Evolutionary conservation across 2,797 vertebrate species (phyloP).

Genomic region (Artibeus lituratus): DNA sequence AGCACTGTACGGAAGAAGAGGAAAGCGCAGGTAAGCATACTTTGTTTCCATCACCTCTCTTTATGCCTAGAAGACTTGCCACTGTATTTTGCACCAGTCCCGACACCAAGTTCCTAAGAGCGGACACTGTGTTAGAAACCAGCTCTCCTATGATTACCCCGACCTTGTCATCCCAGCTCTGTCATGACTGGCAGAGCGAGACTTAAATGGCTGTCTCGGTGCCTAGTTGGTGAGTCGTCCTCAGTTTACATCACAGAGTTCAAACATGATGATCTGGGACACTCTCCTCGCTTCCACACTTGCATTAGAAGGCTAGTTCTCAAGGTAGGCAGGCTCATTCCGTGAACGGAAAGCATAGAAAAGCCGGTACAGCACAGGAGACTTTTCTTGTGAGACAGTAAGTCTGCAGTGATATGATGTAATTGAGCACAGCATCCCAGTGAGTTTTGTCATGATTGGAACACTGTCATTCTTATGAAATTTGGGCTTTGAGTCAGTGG

Average conservation of each 20-base stretch:
- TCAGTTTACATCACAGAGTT: not conserved
- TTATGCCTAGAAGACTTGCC: not conserved
- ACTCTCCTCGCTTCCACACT: not conserved
- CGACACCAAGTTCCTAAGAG: not conserved
- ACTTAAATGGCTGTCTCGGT: not conserved
- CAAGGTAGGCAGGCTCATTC: not conserved
- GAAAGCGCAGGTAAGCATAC: slow-evolving; percentile 88
- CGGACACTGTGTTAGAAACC: not conserved
- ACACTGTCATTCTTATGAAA: not conserved
- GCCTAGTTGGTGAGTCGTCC: not conserved
- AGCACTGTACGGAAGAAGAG: slow-evolving; percentile 92
- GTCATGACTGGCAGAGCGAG: not conserved
- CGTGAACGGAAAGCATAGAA: not conserved
- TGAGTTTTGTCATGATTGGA: not conserved
- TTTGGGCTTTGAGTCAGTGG: not conserved
- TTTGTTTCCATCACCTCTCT: not conserved
- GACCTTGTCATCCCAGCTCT: not conserved
- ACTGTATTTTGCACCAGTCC: not conserved
- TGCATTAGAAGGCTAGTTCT: not conserved
- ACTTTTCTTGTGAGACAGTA: not conserved
- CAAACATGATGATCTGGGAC: not conserved
- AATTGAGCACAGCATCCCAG: not conserved
- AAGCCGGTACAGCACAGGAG: not conserved
- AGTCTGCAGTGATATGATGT: not conserved
- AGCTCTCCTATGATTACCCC: not conserved